Evolutionary conservation across 2,797 vertebrate species (phyloP), one percentile per base, ranked within the genome.

Genomic region (Todus mexicanus): DNA sequence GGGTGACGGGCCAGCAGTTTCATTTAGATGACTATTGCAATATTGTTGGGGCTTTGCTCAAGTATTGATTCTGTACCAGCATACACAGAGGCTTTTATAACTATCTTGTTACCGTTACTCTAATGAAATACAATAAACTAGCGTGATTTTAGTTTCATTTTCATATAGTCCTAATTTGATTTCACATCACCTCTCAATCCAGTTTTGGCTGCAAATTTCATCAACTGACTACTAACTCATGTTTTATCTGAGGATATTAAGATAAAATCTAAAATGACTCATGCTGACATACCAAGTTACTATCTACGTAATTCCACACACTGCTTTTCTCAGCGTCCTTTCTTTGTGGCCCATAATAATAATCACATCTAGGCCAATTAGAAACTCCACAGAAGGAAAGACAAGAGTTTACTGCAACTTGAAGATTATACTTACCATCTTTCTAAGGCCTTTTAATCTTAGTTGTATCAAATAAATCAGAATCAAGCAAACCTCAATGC

Each of bases 131-230:
- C 20, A 87, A 50, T 42, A 70, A 92, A 72, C 61, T 81, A 89
- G 40, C 35, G 78, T 63, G 26, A 56, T 72, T 91, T 85, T 51
- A 68, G 50, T n/a, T 80, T 75, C 61, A 26, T 78, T 83, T 75
- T 72, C 70, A 53, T 35, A 60, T 0, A 91, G 37, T 11, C 43
- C 33, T 91, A 43, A 87, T 64, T 42, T 40, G 47, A 94, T 84
- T 92, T 83, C n/a, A 11, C 15, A 53, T 35, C 51, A 89, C 56
- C 37, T 75, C 69, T 71, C 59, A 91, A 74, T 48, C 37, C 66
- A 72, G 33, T 93, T 89, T 75, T 59, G 66, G 43, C 45, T 63
- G 43, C 54, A 85, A 70, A 93, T 80, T 91, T 92, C 40, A 93
- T 87, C 72, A 95, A 27, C 10, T 60, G 25, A 37, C 42, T 84